Base-by-base conservation (phyloP, 2,888 invertebrate species). In the Phlogophora meticulosa region DNA sequence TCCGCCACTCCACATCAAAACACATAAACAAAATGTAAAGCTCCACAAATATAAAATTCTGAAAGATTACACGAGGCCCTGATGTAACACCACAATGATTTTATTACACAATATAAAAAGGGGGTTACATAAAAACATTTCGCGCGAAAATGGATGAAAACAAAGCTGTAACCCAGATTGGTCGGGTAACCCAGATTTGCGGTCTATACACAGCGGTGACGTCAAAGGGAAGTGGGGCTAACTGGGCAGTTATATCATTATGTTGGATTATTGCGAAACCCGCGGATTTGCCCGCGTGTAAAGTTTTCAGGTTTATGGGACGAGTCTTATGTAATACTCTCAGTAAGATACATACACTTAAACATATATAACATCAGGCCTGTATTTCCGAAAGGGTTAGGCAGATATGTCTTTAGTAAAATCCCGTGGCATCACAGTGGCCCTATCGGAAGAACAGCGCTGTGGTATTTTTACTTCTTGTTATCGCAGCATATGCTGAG, bases 111-210 rank as follows among this genome's bases (percentile, higher is more conserved):
- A 28, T 52, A 48, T 72, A 75, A 82, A 62, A 76, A 67, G 49
- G 52, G 58, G 83, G 81, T 76, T 72, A 83, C 78, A 71, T 78
- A 72, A 77, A 70, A 75, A 55, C 48, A 71, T 82, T 83, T 81
- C 72, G 36, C 66, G 68, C 64, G 78, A 72, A 85, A 88, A 84
- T 87, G 81, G 83, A 76, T 81, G 83, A 80, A 83, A 85, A 84
- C 78, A 82, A 77, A 76, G 69, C 78, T 67, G 56, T 85, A 88
- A 87, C 87, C 87, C 75, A 77, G 73, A 72, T 87, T 32, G 24
- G 42, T 22, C 40, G 43, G 15, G 36, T 73, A 78, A 77, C 76
- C 72, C 65, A 77, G 70, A 64, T 76, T 66, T 42, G 36, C n/a
- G 67, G 46, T 65, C 71, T 65, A 78, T 68, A 86, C 70, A 74